These are phyloP conservation scores for Bombus superbus DNA, from an alignment of 1,140 invertebrate species.

Conservation along the genomic window DNA sequence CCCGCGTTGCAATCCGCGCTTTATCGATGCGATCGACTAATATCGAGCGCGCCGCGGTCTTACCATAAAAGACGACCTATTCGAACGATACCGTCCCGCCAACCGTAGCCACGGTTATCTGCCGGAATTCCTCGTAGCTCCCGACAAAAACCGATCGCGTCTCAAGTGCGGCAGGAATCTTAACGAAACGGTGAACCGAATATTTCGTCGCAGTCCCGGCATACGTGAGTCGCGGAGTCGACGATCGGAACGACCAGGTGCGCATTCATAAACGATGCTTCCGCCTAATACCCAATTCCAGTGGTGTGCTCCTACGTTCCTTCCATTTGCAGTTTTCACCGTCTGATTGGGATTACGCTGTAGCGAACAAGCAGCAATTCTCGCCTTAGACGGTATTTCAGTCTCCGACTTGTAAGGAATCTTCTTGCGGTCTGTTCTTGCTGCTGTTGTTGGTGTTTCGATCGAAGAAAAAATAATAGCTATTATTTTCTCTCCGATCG, in stretches of 20 bases:
- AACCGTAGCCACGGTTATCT: conserved; percentile 1
- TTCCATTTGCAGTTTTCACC: not conserved
- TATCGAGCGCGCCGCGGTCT: conserved; percentile 25
- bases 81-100: conserved; percentile 7
- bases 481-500: no score
- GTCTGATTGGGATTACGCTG: not conserved
- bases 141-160: conserved; percentile 43
- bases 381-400: not conserved
- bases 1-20: not conserved
- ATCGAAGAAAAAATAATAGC: no score
- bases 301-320: not conserved
- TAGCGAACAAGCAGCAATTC: not conserved
- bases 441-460: no score
- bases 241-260: conserved; percentile 5
- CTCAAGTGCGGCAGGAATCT: conserved; percentile 47
- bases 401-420: not conserved
- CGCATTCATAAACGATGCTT: conserved; percentile 16
- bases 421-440: not conserved
- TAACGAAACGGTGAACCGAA: conserved; percentile 51
- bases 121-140: conserved; percentile 29
- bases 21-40: conserved; percentile 41
- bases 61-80: conserved; percentile 46
- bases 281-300: not conserved
- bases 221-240: conserved; percentile 10
- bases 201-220: conserved; percentile 28